Conservation (phyloP, 2,797 vertebrate species). For the Muscicapa comitata region DNA sequence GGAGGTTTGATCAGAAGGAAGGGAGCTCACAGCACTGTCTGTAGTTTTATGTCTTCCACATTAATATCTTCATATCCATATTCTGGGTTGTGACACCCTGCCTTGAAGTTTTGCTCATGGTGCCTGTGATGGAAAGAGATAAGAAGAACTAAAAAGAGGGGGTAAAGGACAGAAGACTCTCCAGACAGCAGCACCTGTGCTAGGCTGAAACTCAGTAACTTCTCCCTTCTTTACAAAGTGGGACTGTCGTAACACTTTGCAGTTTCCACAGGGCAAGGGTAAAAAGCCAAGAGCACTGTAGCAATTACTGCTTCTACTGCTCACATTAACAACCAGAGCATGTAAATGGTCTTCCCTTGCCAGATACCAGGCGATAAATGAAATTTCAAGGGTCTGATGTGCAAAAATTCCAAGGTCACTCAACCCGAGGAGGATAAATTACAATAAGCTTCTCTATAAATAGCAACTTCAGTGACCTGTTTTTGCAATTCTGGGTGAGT, state of each 20-base stretch:
- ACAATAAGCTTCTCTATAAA: background rate
- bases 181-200: background rate
- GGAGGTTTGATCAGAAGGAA: background rate
- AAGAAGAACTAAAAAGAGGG: background rate
- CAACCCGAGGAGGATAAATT: background rate
- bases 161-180: background rate
- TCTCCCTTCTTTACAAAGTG: background rate
- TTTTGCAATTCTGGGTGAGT: background rate
- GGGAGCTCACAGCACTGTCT: background rate
- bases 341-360: background rate
- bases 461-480: conserved; percentile 11
- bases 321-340: background rate
- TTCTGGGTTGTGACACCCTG: background rate
- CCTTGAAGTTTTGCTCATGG: background rate
- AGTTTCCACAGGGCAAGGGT: rapidly evolving
- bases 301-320: background rate
- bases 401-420: conserved; percentile 34
- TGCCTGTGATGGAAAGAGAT: background rate
- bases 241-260: background rate
- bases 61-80: background rate
- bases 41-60: background rate
- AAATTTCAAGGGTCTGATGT: conserved; percentile 35
- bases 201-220: background rate
- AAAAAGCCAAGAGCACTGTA: background rate
- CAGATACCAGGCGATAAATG: conserved; percentile 6